Conservation (phyloP, 1,140 invertebrate genomes). For the Zaprionus camerounensis region DNA sequence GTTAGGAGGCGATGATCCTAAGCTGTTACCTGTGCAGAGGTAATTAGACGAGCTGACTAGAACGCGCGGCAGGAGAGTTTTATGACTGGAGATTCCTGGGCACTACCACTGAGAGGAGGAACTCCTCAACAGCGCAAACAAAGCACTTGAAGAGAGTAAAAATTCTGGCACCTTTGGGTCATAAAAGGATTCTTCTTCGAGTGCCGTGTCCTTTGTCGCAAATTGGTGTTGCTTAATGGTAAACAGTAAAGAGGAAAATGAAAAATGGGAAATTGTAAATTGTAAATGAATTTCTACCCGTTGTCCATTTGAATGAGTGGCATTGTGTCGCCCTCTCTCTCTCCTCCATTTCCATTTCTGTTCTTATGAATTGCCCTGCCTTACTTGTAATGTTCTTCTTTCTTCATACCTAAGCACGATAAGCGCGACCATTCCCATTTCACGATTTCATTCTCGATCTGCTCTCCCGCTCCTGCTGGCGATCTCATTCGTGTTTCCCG, state of each 20-base stretch:
- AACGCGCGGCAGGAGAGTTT: slow-evolving; percentile 18
- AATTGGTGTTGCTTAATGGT: slow-evolving; percentile 32
- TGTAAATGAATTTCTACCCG: slow-evolving; percentile 32
- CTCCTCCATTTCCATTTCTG: slow-evolving; percentile 4
- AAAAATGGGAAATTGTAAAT: slow-evolving; percentile 12
- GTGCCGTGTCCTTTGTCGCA: slow-evolving; percentile 22
- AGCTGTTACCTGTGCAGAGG: slow-evolving; percentile 56
- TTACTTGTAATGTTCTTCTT: slow-evolving; percentile 13
- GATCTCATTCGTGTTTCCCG: slow-evolving; percentile 7
- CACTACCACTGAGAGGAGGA: background rate
- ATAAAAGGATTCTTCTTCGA: slow-evolving; percentile 45
- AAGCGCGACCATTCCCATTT: slow-evolving; percentile 17
- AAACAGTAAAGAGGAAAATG: background rate
- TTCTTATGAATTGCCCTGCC: slow-evolving; percentile 24
- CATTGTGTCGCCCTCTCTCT: background rate
- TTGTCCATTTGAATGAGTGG: slow-evolving; percentile 5
- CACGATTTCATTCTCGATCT: background rate
- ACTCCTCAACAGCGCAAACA: background rate
- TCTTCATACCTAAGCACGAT: slow-evolving; percentile 9
- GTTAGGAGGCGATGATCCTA: slow-evolving; percentile 25
- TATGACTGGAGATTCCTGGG: slow-evolving; percentile 37
- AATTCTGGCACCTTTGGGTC: slow-evolving; percentile 44
- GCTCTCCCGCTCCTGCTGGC: slow-evolving; percentile 3
- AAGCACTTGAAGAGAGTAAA: slow-evolving; percentile 16
- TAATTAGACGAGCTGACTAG: slow-evolving; percentile 44